phyloP scores from a whole-genome alignment of 2,113 vertebrate genomes.

The Uria aalge region DNA sequence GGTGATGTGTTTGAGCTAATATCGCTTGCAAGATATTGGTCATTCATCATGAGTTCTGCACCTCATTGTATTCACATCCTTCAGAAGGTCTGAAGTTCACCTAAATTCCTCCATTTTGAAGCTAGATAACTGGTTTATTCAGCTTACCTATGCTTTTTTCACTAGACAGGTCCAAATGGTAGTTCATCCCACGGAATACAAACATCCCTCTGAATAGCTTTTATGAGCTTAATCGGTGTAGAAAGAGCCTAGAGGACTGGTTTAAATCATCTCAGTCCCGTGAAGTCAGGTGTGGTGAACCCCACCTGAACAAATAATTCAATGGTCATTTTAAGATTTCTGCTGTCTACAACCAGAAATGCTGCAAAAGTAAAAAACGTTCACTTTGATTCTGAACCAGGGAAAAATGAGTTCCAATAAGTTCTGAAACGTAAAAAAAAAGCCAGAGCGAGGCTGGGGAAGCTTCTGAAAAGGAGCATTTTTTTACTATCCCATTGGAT shows the following conservation, averaged over 20 bases:
- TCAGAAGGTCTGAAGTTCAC: background rate
- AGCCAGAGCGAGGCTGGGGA: rapidly evolving
- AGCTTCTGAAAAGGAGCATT: background rate
- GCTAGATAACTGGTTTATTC: background rate
- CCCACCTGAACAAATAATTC: background rate
- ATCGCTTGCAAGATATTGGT: background rate
- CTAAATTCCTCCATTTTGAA: background rate
- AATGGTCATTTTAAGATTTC: background rate
- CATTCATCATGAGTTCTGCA: background rate
- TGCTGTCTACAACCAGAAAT: background rate
- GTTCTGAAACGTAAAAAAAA: background rate
- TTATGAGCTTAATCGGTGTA: background rate
- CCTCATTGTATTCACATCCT: background rate
- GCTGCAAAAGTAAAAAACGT: background rate
- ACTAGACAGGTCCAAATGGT: background rate
- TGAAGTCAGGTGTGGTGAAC: background rate
- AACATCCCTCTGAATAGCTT: background rate
- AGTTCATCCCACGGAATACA: background rate
- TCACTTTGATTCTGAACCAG: background rate
- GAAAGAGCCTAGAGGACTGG: background rate
- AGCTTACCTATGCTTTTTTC: background rate
- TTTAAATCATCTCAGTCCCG: background rate
- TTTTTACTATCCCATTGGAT: background rate
- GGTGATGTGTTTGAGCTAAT: background rate
- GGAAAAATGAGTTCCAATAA: background rate